These are phyloP conservation scores for Cheilinus undulatus DNA, from an alignment of 2,113 vertebrate genomes.

Conservation along the genomic window DNA sequence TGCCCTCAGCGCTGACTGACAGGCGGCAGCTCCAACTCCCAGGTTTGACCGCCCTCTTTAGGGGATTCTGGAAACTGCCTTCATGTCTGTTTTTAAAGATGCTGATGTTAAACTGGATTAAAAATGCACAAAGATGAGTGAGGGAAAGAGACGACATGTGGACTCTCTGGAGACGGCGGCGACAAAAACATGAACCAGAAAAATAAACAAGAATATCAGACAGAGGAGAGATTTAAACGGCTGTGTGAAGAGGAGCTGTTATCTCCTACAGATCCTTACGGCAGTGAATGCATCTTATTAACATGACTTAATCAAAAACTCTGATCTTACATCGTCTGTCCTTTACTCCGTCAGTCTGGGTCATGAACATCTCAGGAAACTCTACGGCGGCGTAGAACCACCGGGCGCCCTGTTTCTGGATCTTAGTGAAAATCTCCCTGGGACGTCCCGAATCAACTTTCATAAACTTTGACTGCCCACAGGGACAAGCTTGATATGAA, in stretches of 20 bases:
- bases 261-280: conserved; percentile 14
- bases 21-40: conserved; percentile 39
- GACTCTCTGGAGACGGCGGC: neutral
- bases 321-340: too few species aligned
- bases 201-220: neutral
- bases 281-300: too few species aligned
- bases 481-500: too few species aligned
- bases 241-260: neutral
- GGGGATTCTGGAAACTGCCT: conserved; percentile 75
- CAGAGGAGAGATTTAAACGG: neutral
- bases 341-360: too few species aligned
- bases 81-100: conserved; percentile 40
- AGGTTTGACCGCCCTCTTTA: conserved; percentile 90
- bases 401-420: too few species aligned
- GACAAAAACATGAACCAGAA: neutral
- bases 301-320: too few species aligned
- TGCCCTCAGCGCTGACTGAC: conserved; percentile 35
- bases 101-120: neutral
- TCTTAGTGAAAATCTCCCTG: too few species aligned
- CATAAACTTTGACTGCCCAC: too few species aligned
- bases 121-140: conserved; percentile 28
- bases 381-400: too few species aligned
- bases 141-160: conserved; percentile 4
- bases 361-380: too few species aligned
- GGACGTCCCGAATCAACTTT: too few species aligned